Evolutionary conservation across 2,113 vertebrate species (phyloP).

Genomic region (Ciconia stormi): DNA sequence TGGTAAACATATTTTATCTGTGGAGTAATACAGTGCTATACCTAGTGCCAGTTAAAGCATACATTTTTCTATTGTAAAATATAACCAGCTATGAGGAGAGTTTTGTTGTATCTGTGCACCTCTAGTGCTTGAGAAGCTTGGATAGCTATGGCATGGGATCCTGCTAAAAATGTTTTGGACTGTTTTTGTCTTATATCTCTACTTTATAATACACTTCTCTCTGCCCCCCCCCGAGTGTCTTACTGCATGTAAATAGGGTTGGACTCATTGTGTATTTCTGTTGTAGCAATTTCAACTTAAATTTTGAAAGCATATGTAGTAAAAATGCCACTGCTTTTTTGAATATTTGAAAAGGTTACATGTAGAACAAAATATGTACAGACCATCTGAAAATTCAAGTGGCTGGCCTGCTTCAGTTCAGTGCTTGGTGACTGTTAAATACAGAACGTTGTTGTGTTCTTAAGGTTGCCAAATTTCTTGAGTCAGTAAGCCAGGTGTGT

Average conservation of each 20-base stretch:
- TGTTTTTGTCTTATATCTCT: background rate
- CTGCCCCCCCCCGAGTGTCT: accelerated
- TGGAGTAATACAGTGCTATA: background rate
- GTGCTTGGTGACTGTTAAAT: background rate
- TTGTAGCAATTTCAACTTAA: background rate
- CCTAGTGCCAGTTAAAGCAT: background rate
- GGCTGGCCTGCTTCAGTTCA: background rate
- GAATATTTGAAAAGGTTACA: accelerated
- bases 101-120: background rate
- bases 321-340: background rate
- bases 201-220: background rate
- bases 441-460: background rate
- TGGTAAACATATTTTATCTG: background rate
- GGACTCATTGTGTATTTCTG: background rate
- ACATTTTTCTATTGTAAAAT: background rate
- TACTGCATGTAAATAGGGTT: background rate
- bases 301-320: background rate
- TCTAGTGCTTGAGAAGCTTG: background rate
- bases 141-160: background rate
- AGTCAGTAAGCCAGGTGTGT: background rate
- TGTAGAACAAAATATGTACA: background rate
- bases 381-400: background rate
- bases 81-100: background rate
- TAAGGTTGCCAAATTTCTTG: background rate
- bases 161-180: background rate